Base-by-base conservation (phyloP, 2,797 vertebrate genomes). In the Macroramphosus scolopax region DNA sequence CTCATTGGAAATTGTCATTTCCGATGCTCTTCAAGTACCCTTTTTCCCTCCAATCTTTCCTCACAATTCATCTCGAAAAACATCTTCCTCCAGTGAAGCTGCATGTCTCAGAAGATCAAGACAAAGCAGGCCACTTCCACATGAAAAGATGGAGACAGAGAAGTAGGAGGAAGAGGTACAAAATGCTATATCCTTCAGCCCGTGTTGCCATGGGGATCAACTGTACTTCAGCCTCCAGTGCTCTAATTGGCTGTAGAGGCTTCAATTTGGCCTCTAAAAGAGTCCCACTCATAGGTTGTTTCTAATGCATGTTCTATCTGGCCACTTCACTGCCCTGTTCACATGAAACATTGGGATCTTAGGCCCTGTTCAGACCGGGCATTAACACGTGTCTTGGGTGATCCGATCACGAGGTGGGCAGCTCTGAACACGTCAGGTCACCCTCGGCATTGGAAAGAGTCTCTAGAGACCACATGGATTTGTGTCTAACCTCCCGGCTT, bases 131-230 rank as follows among this genome's bases (percentile, higher is more conserved):
- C 14, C 32, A 86, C 83, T 81, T 81, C 72, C 75, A 80, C 66
- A 77, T 84, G 70, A 88, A 87, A 80, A 78, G 83, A 75, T 12
- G 31, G 48, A 33, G 49, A 73, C 40, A 53, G 60, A 64, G 64
- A 70, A 49, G 68, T 38, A 78, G 70, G 32, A 42, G 48, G 55
- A 65, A 67, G 69, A 69, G 68, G 36, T 58, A 46, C 66, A 61
- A 38, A 84, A 76, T 69, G 73, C 60, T 59, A 24, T 62, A 66
- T 72, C 66, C 74, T 83, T 81, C 68, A n/a, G n/a, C 77, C 63
- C 70, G 56, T 12, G 78, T 90, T 86, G 63, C 86, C 81, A 89
- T 87, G 84, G 86, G 73, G 77, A 87, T 85, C 68, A 69, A 67
- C 68, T 65, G 45, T 66, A 51, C 51, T 60, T 59, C 50, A 69